These are phyloP conservation scores for Tipula vernalis DNA, from an alignment of 2,888 invertebrate species.

Conservation along the genomic window DNA sequence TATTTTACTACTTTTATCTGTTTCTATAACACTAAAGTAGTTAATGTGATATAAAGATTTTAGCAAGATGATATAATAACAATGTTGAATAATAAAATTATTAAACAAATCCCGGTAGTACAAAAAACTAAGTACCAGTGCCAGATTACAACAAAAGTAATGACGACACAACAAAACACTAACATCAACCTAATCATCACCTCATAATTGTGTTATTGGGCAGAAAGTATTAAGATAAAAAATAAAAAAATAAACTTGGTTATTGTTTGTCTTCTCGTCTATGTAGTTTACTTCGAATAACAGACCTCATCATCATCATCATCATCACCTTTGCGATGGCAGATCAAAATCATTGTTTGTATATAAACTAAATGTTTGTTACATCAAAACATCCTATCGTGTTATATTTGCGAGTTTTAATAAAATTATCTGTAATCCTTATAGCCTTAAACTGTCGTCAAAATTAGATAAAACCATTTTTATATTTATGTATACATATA, in stretches of 20 bases:
- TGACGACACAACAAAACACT: neutral
- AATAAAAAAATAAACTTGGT: neutral
- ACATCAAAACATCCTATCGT: neutral
- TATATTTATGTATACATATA: neutral
- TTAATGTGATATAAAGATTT: neutral
- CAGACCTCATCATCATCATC: neutral
- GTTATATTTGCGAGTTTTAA: neutral
- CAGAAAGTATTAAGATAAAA: neutral
- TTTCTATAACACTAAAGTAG: neutral
- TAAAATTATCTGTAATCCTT: neutral
- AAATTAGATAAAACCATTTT: neutral
- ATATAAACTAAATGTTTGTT: neutral
- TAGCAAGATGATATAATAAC: neutral
- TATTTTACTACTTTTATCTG: neutral
- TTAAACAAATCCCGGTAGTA: neutral
- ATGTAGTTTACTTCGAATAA: neutral
- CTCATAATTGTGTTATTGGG: neutral
- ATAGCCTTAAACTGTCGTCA: neutral
- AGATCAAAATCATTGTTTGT: neutral
- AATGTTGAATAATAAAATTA: neutral
- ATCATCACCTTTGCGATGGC: neutral
- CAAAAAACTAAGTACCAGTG: neutral
- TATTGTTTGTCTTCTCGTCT: neutral
- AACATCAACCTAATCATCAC: neutral
- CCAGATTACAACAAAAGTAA: neutral